Evolutionary conservation across 1,140 invertebrate genomes (phyloP).

Genomic region (Drosophila lini): DNA sequence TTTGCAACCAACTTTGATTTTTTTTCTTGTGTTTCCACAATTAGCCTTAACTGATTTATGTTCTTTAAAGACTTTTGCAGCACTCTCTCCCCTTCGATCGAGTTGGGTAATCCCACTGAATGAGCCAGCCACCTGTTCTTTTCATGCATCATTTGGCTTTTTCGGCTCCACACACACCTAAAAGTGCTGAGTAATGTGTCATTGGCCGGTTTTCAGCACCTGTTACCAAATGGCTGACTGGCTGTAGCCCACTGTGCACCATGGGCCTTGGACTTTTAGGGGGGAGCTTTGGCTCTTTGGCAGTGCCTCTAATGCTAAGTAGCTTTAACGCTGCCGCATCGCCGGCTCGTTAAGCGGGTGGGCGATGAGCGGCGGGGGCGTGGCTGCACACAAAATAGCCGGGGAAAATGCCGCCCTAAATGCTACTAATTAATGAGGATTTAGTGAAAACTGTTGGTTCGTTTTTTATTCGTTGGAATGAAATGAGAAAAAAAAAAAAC

Average conservation of each 20-base stretch:
- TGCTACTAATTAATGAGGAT: constrained; percentile 83
- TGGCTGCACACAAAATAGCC: constrained; percentile 41
- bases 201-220: constrained; percentile 72
- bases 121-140: constrained; percentile 61
- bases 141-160: constrained; percentile 66
- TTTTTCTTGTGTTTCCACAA: constrained; percentile 18
- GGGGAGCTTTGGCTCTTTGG: constrained; percentile 8
- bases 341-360: constrained; percentile 46
- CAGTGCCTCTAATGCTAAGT: constrained; percentile 65
- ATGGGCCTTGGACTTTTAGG: neutral
- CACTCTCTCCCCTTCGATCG: constrained; percentile 10
- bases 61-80: constrained; percentile 33
- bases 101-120: constrained; percentile 42
- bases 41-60: constrained; percentile 52
- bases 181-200: constrained; percentile 67
- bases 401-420: constrained; percentile 67
- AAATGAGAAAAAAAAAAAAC: constrained; percentile 11
- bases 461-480: constrained; percentile 40
- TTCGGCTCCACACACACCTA: constrained; percentile 7
- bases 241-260: constrained; percentile 56
- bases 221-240: constrained; percentile 50
- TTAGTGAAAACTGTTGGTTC: constrained; percentile 76
- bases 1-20: constrained; percentile 12
- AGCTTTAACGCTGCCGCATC: constrained; percentile 70
- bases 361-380: constrained; percentile 27